A percentile compares a stretch with the other conserved stretches of the same genome.
These are phyloP conservation scores for Colius striatus DNA, from an alignment of 2,113 vertebrate genomes.

Conservation along the genomic window DNA sequence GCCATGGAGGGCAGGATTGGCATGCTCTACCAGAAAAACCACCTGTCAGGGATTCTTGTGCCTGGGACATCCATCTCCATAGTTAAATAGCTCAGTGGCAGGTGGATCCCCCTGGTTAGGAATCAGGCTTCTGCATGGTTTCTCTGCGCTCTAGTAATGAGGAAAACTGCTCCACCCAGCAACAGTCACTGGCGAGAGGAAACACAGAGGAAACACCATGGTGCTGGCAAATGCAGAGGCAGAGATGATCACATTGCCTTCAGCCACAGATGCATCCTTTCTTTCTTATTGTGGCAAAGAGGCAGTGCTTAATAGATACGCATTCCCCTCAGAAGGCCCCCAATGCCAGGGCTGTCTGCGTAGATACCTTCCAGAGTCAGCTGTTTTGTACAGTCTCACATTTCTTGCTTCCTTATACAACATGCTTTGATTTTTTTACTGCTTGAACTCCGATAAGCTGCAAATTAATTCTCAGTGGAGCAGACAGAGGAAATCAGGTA, in stretches of 20 bases:
- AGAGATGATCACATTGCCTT: neutral
- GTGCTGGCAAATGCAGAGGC: neutral
- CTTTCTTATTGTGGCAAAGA: neutral
- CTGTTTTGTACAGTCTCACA: neutral
- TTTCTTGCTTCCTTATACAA: neutral
- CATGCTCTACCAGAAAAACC: neutral
- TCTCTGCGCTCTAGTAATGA: neutral
- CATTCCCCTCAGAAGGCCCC: neutral
- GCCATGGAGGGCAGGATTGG: neutral
- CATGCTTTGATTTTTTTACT: neutral
- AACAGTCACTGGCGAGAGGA: neutral
- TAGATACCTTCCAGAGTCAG: neutral
- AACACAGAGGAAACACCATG: too few relatives aligned
- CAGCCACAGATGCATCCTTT: neutral
- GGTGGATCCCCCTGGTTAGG: neutral
- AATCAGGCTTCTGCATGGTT: neutral
- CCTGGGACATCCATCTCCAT: neutral
- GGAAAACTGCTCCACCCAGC: neutral
- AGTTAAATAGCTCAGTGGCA: neutral
- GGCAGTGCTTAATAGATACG: neutral
- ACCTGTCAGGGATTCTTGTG: neutral
- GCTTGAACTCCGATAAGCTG: neutral
- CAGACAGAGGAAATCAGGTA: neutral
- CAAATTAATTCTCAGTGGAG: neutral
- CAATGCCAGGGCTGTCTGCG: neutral